Percentiles rank a stretch among this genome's conserved stretches.
These are phyloP conservation scores for Helleia helle DNA, from an alignment of 2,888 invertebrate genomes.

Conservation along the genomic window DNA sequence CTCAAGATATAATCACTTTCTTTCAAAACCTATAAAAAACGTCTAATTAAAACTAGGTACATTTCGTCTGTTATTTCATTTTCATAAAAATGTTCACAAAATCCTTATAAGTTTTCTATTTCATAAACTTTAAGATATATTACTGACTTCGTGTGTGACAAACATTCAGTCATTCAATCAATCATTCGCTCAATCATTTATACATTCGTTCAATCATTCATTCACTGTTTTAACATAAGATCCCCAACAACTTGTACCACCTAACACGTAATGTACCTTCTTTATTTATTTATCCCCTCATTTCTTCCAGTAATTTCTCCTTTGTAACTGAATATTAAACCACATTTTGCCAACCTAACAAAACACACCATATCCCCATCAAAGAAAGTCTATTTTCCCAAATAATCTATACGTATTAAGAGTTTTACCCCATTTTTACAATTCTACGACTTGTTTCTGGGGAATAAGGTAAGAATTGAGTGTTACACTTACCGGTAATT, in stretches of 20 bases:
- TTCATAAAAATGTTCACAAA: too few species aligned
- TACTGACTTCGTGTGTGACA: too few species aligned
- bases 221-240: neutral
- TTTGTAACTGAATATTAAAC: slow-evolving; percentile 67
- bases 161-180: too few species aligned
- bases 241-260: slow-evolving; percentile 31
- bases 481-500: neutral
- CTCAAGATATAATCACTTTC: too few species aligned
- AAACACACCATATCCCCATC: slow-evolving; percentile 6
- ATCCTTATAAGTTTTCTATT: too few species aligned
- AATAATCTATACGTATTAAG: neutral
- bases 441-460: slow-evolving; percentile 29
- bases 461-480: slow-evolving; percentile 30
- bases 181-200: too few species aligned
- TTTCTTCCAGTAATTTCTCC: slow-evolving; percentile 68
- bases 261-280: slow-evolving; percentile 55
- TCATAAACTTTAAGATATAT: too few species aligned
- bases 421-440: slow-evolving; percentile 13
- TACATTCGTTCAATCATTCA: too few species aligned
- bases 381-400: slow-evolving; percentile 17
- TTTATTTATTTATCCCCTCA: slow-evolving; percentile 67
- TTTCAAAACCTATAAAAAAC: too few species aligned
- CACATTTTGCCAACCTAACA: slow-evolving; percentile 33
- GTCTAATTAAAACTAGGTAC: too few species aligned
- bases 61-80: too few species aligned